phyloP scores from a whole-genome alignment of 1,140 invertebrate genomes.

The Zaprionus capensis region DNA sequence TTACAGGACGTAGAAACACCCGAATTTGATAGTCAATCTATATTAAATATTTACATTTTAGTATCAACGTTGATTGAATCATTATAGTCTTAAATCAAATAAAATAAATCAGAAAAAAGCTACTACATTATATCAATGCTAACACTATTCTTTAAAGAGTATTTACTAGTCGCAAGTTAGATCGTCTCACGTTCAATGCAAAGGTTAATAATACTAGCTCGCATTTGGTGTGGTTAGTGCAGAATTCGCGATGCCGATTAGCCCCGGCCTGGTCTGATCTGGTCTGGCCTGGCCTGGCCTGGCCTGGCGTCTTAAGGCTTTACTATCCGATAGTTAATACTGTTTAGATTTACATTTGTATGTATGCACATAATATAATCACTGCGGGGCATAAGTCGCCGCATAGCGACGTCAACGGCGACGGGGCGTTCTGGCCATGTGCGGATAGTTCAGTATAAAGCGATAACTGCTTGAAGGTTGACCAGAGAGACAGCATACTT shows the following conservation, averaged over 20 bases:
- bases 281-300: neutral
- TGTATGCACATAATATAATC: conserved; percentile 8
- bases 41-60: too few relatives aligned
- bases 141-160: neutral
- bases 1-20: neutral
- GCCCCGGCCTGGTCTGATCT: neutral
- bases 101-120: too few relatives aligned
- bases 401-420: neutral
- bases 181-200: neutral
- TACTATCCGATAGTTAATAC: neutral
- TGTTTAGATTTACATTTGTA: neutral
- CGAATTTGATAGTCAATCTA: neutral
- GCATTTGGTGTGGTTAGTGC: neutral
- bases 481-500: conserved; percentile 11
- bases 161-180: neutral
- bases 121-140: too few relatives aligned
- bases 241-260: conserved; percentile 3
- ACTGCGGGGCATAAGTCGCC: conserved; percentile 3
- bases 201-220: conserved; percentile 3
- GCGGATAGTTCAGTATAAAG: neutral
- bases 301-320: neutral
- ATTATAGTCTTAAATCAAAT: too few relatives aligned
- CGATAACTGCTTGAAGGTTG: conserved; percentile 11
- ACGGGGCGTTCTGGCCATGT: conserved; percentile 6
- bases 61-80: too few relatives aligned